phyloP scores from a whole-genome alignment of 1,140 invertebrate genomes.

The Cydia fagiglandana region DNA sequence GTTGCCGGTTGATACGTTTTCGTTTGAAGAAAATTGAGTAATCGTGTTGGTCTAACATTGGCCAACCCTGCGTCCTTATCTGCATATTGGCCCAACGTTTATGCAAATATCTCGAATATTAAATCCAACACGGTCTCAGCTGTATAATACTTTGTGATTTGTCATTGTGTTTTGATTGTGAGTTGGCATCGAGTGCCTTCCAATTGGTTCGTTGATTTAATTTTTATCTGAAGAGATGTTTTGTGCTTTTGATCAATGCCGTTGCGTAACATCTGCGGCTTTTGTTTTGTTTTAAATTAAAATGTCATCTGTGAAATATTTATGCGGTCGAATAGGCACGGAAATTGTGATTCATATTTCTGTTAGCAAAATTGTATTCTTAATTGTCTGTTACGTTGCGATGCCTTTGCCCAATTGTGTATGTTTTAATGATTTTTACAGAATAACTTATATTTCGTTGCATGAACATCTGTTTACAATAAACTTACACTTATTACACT shows the following conservation, averaged over 20 bases:
- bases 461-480: too few relatives aligned
- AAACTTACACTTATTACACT: too few relatives aligned
- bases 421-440: too few relatives aligned
- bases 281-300: constrained; percentile 7
- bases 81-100: constrained; percentile 24
- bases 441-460: too few relatives aligned
- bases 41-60: constrained; percentile 1
- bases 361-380: too few relatives aligned
- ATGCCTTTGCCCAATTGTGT: too few relatives aligned
- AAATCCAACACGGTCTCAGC: constrained; percentile 25
- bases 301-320: constrained; percentile 12
- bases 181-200: constrained; percentile 10
- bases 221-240: constrained; percentile 13
- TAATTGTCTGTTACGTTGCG: too few relatives aligned
- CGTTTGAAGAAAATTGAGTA: neutral
- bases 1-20: too few relatives aligned
- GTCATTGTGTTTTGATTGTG: constrained; percentile 8
- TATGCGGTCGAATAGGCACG: neutral
- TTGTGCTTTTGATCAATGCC: neutral
- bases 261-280: neutral
- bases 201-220: constrained; percentile 7
- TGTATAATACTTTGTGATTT: constrained; percentile 31
- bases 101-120: constrained; percentile 26
- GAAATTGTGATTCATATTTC: too few relatives aligned
- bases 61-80: too few relatives aligned